Conservation (phyloP, 2,888 invertebrate species). For the Dasypolia templi region DNA sequence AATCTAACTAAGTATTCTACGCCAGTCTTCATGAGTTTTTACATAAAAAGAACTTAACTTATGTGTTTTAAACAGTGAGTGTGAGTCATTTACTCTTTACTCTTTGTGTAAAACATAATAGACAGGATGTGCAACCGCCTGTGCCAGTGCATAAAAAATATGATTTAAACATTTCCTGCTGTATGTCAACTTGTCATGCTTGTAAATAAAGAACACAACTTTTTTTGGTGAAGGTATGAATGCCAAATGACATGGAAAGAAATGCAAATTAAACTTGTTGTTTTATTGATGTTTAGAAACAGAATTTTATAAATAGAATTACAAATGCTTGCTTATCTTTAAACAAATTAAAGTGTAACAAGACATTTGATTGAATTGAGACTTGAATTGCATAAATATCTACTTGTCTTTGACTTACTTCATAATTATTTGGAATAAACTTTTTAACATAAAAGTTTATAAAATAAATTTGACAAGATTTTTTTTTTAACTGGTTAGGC, state of each 20-base stretch:
- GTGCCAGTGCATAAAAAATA: constrained; percentile 46
- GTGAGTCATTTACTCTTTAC: constrained; percentile 51
- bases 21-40: neutral
- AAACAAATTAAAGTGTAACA: neutral
- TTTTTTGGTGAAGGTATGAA: neutral
- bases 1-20: too few relatives aligned
- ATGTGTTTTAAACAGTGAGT: constrained; percentile 1
- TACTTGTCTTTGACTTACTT: too few relatives aligned
- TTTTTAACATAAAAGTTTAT: neutral
- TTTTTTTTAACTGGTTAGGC: neutral
- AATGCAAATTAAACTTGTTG: neutral
- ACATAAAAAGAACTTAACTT: too few relatives aligned
- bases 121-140: constrained; percentile 57
- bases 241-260: neutral
- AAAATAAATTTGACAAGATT: too few relatives aligned
- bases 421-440: neutral
- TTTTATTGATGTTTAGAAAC: neutral
- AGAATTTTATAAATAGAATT: neutral
- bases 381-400: neutral
- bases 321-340: too few relatives aligned
- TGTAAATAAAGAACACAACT: neutral
- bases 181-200: constrained; percentile 7
- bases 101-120: constrained; percentile 58
- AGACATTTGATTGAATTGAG: too few relatives aligned
- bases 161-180: constrained; percentile 39